Evolutionary conservation across 2,797 vertebrate species (phyloP), one percentile per base, ranked within the genome.

Genomic region (Catamblyrhynchus diadema): DNA sequence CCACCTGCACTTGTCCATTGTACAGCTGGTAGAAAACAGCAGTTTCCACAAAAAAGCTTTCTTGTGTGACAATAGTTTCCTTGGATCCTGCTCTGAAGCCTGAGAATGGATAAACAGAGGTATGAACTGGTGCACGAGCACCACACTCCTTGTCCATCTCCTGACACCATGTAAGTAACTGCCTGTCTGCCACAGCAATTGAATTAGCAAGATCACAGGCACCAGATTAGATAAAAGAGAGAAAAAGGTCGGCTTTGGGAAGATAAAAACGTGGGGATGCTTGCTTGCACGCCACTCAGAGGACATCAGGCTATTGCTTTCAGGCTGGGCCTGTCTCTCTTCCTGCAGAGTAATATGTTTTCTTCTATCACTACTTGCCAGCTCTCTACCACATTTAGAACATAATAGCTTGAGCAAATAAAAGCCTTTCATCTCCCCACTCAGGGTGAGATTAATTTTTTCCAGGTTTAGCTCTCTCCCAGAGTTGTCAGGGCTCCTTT

Each of bases 381-480:
- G 59, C 48, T 75, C 86, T 73, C 81, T 88, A 84, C 66, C 93
- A 93, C 86, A 96, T 94, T 95, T 75, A 87, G 88, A 83, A 94
- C 42, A 15, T 20, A 87, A 72, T 8, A 37, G 79, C 79, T 89
- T 0, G 0, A 91, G 69, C 45, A 82, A 94, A 91, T 70, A 88
- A 75, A 90, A 92, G 71, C 61, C 81, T 89, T 96, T 93, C 61
- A 95, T 93, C 73, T 95, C 70, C 73, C 42, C 64, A 81, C 48
- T 89, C 59, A 69, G 69, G 56, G 22, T 7, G 64, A 91, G 50
- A 95, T 88, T 91, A 91, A 94, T 94, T 90, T 91, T 90, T 91
- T 90, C 80, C 87, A 95, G 87, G 81, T 84, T 88, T 53, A 83
- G 79, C 25, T 81, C 53, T 53, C 66, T 93, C 78, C 83, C 69